Conservation (phyloP, 2,888 invertebrate species). For the Brachypalpus laphriformis region DNA sequence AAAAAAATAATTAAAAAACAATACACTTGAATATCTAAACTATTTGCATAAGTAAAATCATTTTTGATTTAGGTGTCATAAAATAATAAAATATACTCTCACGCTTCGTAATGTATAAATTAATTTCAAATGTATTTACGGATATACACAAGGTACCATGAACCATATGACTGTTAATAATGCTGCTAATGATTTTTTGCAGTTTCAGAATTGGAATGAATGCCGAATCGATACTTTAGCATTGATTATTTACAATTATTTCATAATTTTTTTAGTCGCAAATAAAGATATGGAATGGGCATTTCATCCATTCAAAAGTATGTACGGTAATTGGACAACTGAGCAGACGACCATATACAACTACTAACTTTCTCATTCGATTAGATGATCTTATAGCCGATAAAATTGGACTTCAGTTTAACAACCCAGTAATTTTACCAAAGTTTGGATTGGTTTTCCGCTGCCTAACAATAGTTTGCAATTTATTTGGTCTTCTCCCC, state of each 20-base stretch:
- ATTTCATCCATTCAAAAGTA: conserved; percentile 75
- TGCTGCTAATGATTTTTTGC: not conserved
- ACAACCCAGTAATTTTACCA: conserved; percentile 73
- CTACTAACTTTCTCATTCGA: not conserved
- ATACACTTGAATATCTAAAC: conserved; percentile 4
- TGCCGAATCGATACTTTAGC: conserved; percentile 75
- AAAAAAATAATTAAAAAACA: conserved; percentile 40
- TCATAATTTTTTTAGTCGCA: conserved; percentile 75
- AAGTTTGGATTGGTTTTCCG: conserved; percentile 76
- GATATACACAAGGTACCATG: conserved; percentile 10
- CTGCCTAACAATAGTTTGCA: conserved; percentile 74
- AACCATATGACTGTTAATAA: not conserved
- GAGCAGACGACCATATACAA: not conserved
- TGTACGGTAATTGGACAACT: not conserved
- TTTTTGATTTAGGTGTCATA: not conserved
- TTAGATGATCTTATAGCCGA: conserved; percentile 75
- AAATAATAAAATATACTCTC: not conserved
- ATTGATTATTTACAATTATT: conserved; percentile 76
- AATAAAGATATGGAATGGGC: conserved; percentile 76
- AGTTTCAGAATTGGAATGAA: conserved; percentile 56
- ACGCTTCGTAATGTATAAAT: not conserved
- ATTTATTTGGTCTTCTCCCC: conserved; percentile 71
- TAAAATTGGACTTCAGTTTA: conserved; percentile 75
- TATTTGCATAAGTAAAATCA: not conserved
- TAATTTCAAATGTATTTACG: not conserved